A percentile compares a stretch with the other conserved stretches of the same genome.
Conservation (phyloP, 2,888 invertebrate species). For the Augochlorella aurata region DNA sequence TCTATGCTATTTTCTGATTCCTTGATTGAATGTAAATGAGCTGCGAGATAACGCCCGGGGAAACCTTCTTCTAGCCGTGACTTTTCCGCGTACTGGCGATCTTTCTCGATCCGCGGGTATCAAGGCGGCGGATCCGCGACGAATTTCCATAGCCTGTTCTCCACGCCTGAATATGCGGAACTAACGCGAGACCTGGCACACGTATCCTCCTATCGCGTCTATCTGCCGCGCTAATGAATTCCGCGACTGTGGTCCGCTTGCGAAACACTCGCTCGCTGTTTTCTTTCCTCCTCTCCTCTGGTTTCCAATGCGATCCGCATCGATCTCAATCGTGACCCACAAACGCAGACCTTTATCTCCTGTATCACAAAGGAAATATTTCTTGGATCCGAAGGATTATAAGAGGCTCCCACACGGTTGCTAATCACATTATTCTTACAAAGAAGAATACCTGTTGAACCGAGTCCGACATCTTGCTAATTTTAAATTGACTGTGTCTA, state of each 20-base stretch:
- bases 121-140: neutral
- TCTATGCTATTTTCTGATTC: conserved; percentile 14
- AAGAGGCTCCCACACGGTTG: neutral
- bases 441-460: neutral
- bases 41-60: conserved; percentile 21
- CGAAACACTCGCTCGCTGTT: conserved; percentile 1
- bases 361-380: neutral
- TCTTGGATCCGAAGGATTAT: neutral
- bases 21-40: conserved; percentile 47
- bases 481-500: too few relatives aligned
- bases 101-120: conserved; percentile 7
- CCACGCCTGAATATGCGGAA: conserved; percentile 16
- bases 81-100: conserved; percentile 23
- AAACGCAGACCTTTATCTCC: neutral
- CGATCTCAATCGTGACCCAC: neutral
- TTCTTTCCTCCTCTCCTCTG: neutral
- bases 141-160: conserved; percentile 29
- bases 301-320: neutral
- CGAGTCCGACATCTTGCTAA: too few relatives aligned
- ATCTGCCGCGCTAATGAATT: conserved; percentile 27
- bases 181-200: conserved; percentile 24
- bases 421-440: neutral
- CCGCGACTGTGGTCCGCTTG: conserved; percentile 15
- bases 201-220: neutral
- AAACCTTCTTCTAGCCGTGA: conserved; percentile 12